Percentiles rank a stretch among this genome's conserved stretches.
Conservation (phyloP, 1,140 invertebrate genomes). For the Oryzaephilus surinamensis region DNA sequence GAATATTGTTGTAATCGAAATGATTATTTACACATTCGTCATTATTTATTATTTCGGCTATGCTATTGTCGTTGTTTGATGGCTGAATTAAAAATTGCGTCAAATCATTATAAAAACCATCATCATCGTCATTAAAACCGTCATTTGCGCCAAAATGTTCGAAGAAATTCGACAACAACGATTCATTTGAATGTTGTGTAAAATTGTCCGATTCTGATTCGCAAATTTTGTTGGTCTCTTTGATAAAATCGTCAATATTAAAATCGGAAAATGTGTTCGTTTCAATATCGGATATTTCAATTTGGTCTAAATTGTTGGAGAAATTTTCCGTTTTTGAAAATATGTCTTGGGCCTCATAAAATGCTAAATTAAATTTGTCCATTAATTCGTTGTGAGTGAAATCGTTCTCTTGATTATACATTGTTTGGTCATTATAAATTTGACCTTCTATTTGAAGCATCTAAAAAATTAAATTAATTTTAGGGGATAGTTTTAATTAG, state of each 20-base stretch:
- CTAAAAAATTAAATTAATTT: too few species aligned
- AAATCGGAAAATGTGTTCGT: slow-evolving; percentile 18
- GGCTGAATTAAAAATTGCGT: background rate
- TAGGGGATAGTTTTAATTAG: too few species aligned
- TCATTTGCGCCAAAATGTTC: slow-evolving; percentile 1
- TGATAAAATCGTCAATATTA: slow-evolving; percentile 28
- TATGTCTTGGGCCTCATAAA: slow-evolving; percentile 31
- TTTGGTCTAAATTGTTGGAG: slow-evolving; percentile 9
- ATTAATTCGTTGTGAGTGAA: slow-evolving; percentile 29
- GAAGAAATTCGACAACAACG: background rate
- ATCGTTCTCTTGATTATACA: slow-evolving; percentile 20
- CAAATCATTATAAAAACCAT: slow-evolving; percentile 1
- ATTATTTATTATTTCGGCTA: too few species aligned
- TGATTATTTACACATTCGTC: slow-evolving; percentile 1
- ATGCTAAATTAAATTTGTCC: slow-evolving; percentile 34
- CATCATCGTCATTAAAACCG: background rate
- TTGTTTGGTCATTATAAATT: slow-evolving; percentile 15
- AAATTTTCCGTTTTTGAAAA: slow-evolving; percentile 19
- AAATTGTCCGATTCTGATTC: background rate
- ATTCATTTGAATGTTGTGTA: too few species aligned
- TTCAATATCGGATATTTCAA: slow-evolving; percentile 25
- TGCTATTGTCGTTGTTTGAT: too few species aligned
- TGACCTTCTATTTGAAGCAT: too few species aligned
- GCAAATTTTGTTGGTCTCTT: slow-evolving; percentile 2
- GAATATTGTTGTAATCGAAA: slow-evolving; percentile 7